Evolutionary conservation across 2,888 invertebrate species (phyloP), one percentile per base, ranked within the genome.

Genomic region (Drosophila greeni): DNA sequence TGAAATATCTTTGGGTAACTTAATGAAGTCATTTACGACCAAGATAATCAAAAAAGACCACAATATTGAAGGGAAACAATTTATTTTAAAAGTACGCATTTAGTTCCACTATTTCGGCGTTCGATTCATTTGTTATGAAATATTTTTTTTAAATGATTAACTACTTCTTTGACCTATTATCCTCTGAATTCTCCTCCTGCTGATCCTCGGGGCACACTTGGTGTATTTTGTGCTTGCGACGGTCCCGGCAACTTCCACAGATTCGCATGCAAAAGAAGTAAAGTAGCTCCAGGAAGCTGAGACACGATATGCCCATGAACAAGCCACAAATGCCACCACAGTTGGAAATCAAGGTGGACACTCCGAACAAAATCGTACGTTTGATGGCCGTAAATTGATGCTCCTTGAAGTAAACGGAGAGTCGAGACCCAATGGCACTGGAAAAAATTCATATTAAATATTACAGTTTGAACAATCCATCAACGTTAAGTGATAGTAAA

Each of bases 371-470:
- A 76, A 93, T 92, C 0, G 92, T 92, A 4, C 93, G 90, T 47
- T 92, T 91, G 8, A 92, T 92, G 1, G 93, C 92, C 48, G 93
- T 92, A 74, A 93, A 93, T 82, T 93, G 93, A 31, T 92, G 91
- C 77, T 94, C 93, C 86, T 93, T 94, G 88, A 93, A 94, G 88
- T 92, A 93, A 14, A 94, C 90, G 75, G 91, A 90, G 14, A 94
- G 89, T 3, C 93, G 90, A 0, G 93, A 90, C 81, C 90, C 90
- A 70, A 90, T 86, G 12, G 89, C 85, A 66, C 92, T 91, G 74
- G 51, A 89, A 74, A 18, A 23, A 8, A 14, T 40, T 2, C 1
- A 45, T 20, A 23, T n/a, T 12, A 23, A 7, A 31, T n/a, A 12
- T 36, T 16, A 24, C 2, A 49, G n/a, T 12, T 16, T 36, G 23